Base-by-base conservation (phyloP, 1,140 invertebrate species). In the Neodiprion fabricii region DNA sequence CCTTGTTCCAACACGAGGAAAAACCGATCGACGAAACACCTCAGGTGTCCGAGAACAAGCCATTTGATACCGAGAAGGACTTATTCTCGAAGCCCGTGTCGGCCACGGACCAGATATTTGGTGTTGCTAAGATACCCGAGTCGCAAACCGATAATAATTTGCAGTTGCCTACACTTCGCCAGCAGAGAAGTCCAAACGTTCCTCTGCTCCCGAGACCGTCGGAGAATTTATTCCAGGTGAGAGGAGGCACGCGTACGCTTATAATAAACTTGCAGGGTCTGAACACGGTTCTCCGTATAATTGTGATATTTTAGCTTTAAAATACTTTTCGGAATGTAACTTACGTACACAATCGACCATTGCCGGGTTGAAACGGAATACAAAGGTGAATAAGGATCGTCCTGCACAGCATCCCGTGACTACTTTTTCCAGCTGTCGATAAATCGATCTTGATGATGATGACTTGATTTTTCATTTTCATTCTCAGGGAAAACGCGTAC, bases 401-500 rank as follows among this genome's bases (percentile, higher is more conserved):
- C 28, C 28, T 5, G 28, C 28, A 40, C 28, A 40, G 28, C 28
- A 5, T 40, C 28, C 28, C 28, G 28, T 5, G 28, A 40, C 28
- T 40, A 40, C 28, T 40, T 40, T 40, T 40, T 1, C 28, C 28
- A 40, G 2, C 28, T 40, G 2, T 40, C 28, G 28, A 40, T 40
- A 2, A 40, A 40, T 40, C 1, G 28, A 40, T 40, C 28, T 40
- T 40, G 28, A 40, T 40, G 28, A 40, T 5, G 28, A 3, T 40
- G 28, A 5, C 2, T 40, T 40, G 28, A 40, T 69, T 69, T 12
- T 69, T 14, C 23, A 14, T 21, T 23, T 10, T 12, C 21, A 71
- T 80, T 75, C 78, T 72, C 68, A 85, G 83, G 82, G 75, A 21
- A 85, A 85, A 78, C 78, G 80, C 9, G 74, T 80, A 14, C 21